Evolutionary conservation across 2,888 invertebrate species (phyloP), one percentile per base, ranked within the genome.

Genomic region (Chesias legatella): DNA sequence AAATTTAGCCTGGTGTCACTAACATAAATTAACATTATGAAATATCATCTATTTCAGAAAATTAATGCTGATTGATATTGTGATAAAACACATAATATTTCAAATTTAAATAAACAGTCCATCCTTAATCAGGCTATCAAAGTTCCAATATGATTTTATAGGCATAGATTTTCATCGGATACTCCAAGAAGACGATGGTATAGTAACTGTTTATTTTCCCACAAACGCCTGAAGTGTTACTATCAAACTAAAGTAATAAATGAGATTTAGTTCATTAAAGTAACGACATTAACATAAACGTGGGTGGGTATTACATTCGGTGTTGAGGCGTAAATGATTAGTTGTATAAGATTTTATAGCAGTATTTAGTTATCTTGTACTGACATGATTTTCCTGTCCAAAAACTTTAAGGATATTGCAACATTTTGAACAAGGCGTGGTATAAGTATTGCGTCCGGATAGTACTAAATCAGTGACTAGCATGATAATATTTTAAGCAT

Each of bases 211-310:
- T 63, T 61, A 67, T 73, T 65, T 77, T 79, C 78, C 70, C 73
- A 78, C 73, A 67, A 61, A 70, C 70, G 67, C 67, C 61, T 66
- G 37, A 63, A 60, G 67, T 69, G 67, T 67, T 62, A 56, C 60
- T 62, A 71, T 70, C 58, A 56, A 52, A 54, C 56, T 54, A 51
- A 53, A 52, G 63, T 72, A 70, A 73, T 71, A 73, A 74, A 75
- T 66, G 71, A 72, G 69, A 72, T 73, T 76, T 72, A 67, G 67
- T 72, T 70, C 67, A 71, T 75, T 75, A 66, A 56, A 53, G 60
- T 65, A 57, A 51, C 57, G 57, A 53, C 40, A 73, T 77, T 76
- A 71, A 60, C 67, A 69, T 70, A 65, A 22, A 60, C 62, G 76
- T 79, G 72, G 76, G 79, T 74, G 74, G 71, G 60, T 58, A 57